These are phyloP conservation scores for Eurois occulta DNA, from an alignment of 2,888 invertebrate species.

Conservation along the genomic window DNA sequence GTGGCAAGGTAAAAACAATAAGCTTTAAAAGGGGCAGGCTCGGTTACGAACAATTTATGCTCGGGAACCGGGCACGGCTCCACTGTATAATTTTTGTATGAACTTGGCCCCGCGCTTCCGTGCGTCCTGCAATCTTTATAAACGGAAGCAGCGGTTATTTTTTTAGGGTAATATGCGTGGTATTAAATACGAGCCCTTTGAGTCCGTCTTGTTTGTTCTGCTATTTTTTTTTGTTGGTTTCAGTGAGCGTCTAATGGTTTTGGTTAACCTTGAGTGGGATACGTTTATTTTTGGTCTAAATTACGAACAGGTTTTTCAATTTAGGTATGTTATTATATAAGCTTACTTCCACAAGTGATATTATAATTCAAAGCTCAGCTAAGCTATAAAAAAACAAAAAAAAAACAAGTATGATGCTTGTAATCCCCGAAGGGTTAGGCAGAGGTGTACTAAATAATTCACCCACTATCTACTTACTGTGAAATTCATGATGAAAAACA, in stretches of 20 bases:
- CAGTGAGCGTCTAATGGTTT: conserved; percentile 48
- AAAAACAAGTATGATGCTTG: neutral
- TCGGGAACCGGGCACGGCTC: conserved; percentile 32
- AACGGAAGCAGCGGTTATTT: conserved; percentile 68
- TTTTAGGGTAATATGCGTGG: conserved; percentile 64
- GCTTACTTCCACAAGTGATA: neutral
- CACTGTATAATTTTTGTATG: conserved; percentile 76
- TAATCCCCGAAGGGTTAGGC: neutral
- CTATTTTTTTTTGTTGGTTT: conserved; percentile 43
- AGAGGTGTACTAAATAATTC: neutral
- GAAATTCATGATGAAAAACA: neutral
- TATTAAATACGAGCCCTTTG: conserved; percentile 67
- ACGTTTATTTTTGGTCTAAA: conserved; percentile 31
- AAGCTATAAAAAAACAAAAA: neutral
- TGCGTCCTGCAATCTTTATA: conserved; percentile 69
- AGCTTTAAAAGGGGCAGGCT: conserved; percentile 65
- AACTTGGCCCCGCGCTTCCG: conserved; percentile 69
- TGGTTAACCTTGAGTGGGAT: conserved; percentile 23
- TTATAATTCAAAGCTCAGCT: neutral
- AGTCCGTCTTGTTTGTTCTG: conserved; percentile 56
- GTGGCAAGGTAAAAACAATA: conserved; percentile 76
- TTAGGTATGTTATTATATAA: conserved; percentile 6
- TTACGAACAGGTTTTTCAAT: conserved; percentile 21
- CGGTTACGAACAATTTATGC: conserved; percentile 60
- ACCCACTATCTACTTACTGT: neutral